A percentile compares a stretch with the other conserved stretches of the same genome.
Evolutionary conservation across 2,888 invertebrate genomes (phyloP).

Genomic region (Eumerus sabulonum): DNA sequence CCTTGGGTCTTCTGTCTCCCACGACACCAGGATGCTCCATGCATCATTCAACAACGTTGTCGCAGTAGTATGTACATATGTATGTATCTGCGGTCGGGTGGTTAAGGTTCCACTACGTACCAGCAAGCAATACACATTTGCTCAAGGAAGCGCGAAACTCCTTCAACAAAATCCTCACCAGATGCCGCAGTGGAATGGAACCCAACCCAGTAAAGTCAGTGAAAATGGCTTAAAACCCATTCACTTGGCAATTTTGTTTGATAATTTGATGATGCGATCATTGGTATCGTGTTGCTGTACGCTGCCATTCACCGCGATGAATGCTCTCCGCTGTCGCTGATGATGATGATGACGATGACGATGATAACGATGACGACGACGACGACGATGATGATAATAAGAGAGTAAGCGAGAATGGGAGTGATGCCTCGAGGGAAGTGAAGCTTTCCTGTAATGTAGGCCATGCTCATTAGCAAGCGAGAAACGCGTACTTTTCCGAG

Average conservation of each 20-base stretch:
- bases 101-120: slow-evolving; percentile 33
- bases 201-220: slow-evolving; percentile 16
- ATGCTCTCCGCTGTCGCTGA: slow-evolving; percentile 12
- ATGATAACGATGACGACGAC: slow-evolving; percentile 25
- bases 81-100: too few relatives aligned
- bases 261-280: slow-evolving; percentile 68
- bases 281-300: slow-evolving; percentile 38
- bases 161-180: slow-evolving; percentile 35
- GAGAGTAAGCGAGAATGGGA: slow-evolving; percentile 38
- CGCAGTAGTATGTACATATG: too few relatives aligned
- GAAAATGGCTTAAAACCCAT: slow-evolving; percentile 63
- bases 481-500: slow-evolving; percentile 21
- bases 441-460: slow-evolving; percentile 43
- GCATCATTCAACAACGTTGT: too few relatives aligned
- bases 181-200: slow-evolving; percentile 24
- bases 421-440: background rate
- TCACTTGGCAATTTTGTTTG: slow-evolving; percentile 65
- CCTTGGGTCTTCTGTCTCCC: background rate
- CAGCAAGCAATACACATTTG: slow-evolving; percentile 39
- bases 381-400: slow-evolving; percentile 31
- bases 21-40: too few relatives aligned
- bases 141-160: slow-evolving; percentile 51
- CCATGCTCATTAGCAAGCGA: slow-evolving; percentile 64
- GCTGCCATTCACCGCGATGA: slow-evolving; percentile 27
- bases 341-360: slow-evolving; percentile 35